Evolutionary conservation across 1,140 invertebrate genomes (phyloP).

Genomic region (Acyrthosiphon pisum): DNA sequence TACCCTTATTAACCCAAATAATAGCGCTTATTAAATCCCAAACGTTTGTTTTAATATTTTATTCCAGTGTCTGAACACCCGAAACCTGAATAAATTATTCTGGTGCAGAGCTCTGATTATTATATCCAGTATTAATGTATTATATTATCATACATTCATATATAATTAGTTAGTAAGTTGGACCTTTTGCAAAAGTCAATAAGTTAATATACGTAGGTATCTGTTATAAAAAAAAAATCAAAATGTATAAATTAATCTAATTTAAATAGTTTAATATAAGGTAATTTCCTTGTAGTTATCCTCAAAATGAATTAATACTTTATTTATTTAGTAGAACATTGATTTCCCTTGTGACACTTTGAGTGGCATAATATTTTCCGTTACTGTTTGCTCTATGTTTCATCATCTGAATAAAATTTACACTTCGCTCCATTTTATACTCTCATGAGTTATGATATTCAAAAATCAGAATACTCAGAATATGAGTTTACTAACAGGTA

Average conservation of each 20-base stretch:
- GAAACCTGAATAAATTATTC: background rate
- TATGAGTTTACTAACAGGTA: too few species aligned
- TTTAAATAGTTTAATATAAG: background rate
- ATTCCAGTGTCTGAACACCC: background rate
- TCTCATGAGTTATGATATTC: too few species aligned
- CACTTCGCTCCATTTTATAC: too few species aligned
- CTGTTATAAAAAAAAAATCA: too few species aligned
- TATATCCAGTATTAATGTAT: too few species aligned
- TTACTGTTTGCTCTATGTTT: background rate
- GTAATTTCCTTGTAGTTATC: background rate
- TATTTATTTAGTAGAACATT: background rate
- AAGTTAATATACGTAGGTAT: background rate
- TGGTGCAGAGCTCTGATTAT: background rate
- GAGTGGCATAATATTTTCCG: background rate
- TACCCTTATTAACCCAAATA: background rate
- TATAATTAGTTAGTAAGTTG: background rate
- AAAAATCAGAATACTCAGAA: too few species aligned
- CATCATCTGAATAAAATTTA: background rate
- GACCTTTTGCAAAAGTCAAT: background rate
- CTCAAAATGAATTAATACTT: background rate
- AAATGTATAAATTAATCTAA: background rate
- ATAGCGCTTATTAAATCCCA: background rate
- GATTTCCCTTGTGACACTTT: background rate
- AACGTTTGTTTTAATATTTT: background rate
- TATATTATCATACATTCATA: too few species aligned